Conservation (phyloP, 1,140 invertebrate genomes). For the Teleogryllus occipitalis region DNA sequence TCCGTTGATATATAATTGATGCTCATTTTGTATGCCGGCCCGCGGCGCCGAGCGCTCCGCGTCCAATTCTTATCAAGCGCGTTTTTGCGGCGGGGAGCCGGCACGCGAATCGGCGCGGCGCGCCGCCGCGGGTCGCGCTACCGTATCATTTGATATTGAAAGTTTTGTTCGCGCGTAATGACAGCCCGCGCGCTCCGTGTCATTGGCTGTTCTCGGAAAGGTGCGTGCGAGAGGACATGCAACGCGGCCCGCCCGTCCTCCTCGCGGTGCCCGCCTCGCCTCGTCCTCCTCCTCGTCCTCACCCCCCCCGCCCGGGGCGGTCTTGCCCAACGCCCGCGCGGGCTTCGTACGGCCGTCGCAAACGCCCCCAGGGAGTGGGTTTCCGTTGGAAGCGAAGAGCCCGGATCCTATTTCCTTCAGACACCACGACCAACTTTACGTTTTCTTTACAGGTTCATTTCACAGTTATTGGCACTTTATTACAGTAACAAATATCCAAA, state of each 20-base stretch:
- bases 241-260: not conserved
- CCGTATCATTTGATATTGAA: conserved; percentile 5
- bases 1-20: not conserved
- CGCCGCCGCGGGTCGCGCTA: not conserved
- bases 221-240: not conserved
- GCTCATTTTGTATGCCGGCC: not conserved
- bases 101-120: not conserved
- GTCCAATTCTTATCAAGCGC: not conserved
- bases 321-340: no score
- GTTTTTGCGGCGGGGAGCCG: not conserved
- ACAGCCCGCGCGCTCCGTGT: not conserved
- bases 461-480: no score
- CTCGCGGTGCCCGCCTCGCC: no score
- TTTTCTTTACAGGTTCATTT: no score
- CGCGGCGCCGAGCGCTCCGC: not conserved
- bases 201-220: not conserved
- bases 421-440: no score
- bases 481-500: no score
- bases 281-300: no score
- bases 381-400: no score
- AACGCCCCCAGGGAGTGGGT: no score
- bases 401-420: no score
- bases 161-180: not conserved
- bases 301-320: no score
- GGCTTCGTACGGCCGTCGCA: no score